Percentiles rank a stretch among this genome's conserved stretches.
phyloP scores from a whole-genome alignment of 1,140 invertebrate genomes.

The Bombus affinis region DNA sequence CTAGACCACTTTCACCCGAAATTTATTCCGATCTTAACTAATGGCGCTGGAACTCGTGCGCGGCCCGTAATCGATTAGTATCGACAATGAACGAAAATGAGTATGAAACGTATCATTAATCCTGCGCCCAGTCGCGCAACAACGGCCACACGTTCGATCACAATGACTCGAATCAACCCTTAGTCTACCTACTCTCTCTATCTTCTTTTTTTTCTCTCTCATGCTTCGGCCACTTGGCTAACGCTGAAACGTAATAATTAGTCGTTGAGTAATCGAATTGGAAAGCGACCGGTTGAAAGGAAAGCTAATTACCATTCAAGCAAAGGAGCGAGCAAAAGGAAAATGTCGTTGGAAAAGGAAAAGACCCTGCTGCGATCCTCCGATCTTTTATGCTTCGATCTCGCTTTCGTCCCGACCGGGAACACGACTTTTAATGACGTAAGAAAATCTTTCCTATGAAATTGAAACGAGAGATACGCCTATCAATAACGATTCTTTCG shows the following conservation, averaged over 20 bases:
- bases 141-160: slow-evolving; percentile 9
- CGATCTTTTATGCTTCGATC: neutral
- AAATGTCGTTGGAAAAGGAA: slow-evolving; percentile 1
- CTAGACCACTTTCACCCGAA: slow-evolving; percentile 58
- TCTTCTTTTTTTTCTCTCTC: neutral
- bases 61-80: slow-evolving; percentile 67
- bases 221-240: neutral
- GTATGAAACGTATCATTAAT: slow-evolving; percentile 62
- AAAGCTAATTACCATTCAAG: slow-evolving; percentile 15
- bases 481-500: too few species aligned
- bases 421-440: neutral
- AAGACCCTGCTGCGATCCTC: neutral
- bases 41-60: slow-evolving; percentile 50
- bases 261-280: slow-evolving; percentile 2
- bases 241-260: slow-evolving; percentile 13
- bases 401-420: too few species aligned
- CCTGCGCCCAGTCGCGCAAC: slow-evolving; percentile 19
- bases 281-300: neutral
- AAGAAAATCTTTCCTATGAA: neutral
- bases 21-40: slow-evolving; percentile 56
- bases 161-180: slow-evolving; percentile 21
- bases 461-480: too few species aligned
- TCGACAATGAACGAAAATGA: slow-evolving; percentile 60
- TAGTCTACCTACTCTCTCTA: neutral
- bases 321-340: neutral